phyloP scores from a whole-genome alignment of 2,888 invertebrate genomes.

The Dichetophora obliterata region DNA sequence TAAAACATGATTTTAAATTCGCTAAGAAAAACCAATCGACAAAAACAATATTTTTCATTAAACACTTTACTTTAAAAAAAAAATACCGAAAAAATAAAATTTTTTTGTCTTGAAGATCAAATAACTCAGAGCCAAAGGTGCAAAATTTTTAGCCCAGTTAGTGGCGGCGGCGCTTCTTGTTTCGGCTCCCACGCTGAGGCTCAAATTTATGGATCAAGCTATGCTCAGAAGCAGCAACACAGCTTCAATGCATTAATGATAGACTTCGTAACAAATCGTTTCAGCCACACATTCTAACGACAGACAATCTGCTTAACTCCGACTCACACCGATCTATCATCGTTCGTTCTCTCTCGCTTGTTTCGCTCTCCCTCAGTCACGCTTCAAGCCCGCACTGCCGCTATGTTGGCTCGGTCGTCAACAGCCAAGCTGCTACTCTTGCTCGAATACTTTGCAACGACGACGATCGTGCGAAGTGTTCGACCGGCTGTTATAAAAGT shows the following conservation, averaged over 20 bases:
- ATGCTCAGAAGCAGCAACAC: background rate
- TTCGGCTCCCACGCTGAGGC: background rate
- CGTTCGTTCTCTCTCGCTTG: background rate
- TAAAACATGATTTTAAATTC: background rate
- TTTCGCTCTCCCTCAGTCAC: constrained; percentile 27
- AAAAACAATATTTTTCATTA: no score
- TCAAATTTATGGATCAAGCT: background rate
- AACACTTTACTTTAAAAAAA: no score
- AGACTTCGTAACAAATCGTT: background rate
- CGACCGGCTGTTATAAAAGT: constrained; percentile 69
- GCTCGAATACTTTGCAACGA: constrained; percentile 59
- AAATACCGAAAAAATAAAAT: no score
- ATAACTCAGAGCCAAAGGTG: no score
- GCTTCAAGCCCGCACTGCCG: background rate
- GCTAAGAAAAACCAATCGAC: background rate
- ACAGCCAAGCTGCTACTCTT: constrained; percentile 49
- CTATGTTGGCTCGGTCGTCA: constrained; percentile 47
- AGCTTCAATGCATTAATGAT: background rate
- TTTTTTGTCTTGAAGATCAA: no score
- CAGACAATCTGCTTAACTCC: background rate
- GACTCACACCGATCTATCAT: background rate
- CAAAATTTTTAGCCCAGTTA: background rate
- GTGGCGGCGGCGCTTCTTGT: background rate
- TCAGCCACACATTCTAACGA: background rate
- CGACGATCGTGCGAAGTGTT: constrained; percentile 58